phyloP scores from a whole-genome alignment of 2,797 vertebrate species.

The Amblyraja radiata region DNA sequence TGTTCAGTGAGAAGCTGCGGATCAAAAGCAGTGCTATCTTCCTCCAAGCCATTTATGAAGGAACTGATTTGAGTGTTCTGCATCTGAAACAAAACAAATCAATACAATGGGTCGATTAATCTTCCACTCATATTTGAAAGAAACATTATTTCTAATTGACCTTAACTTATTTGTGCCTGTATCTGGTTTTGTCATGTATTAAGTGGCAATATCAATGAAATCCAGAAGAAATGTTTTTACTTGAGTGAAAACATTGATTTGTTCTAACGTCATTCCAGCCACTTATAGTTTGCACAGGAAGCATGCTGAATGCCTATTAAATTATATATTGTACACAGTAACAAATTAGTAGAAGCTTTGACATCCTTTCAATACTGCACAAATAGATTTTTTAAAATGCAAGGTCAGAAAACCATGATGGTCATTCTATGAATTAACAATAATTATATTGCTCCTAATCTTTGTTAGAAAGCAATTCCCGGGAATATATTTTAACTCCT shows the following conservation, averaged over 20 bases:
- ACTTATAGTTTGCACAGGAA: background rate
- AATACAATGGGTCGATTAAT: conserved; percentile 23
- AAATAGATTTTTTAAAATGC: conserved; percentile 5
- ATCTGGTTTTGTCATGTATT: conserved; percentile 5
- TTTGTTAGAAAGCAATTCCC: background rate
- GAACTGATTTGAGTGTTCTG: conserved; percentile 70
- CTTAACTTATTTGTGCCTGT: background rate
- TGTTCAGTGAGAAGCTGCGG: conserved; percentile 59
- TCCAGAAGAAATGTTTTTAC: conserved; percentile 19
- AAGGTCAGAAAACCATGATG: background rate
- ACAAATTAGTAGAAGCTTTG: background rate
- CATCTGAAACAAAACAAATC: conserved; percentile 60
- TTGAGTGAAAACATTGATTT: conserved; percentile 8
- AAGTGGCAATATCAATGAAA: conserved; percentile 23
- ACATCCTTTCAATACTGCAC: background rate
- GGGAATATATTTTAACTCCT: no score
- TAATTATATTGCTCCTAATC: background rate
- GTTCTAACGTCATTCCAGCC: background rate
- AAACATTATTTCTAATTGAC: conserved; percentile 10
- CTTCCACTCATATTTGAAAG: conserved; percentile 16
- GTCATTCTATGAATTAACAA: background rate
- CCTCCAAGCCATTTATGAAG: conserved; percentile 81
- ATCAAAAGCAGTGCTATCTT: conserved; percentile 73
- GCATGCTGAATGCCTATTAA: background rate
- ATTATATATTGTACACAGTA: background rate